Evolutionary conservation across 2,888 invertebrate genomes (phyloP).

Genomic region (Galeruca laticollis): DNA sequence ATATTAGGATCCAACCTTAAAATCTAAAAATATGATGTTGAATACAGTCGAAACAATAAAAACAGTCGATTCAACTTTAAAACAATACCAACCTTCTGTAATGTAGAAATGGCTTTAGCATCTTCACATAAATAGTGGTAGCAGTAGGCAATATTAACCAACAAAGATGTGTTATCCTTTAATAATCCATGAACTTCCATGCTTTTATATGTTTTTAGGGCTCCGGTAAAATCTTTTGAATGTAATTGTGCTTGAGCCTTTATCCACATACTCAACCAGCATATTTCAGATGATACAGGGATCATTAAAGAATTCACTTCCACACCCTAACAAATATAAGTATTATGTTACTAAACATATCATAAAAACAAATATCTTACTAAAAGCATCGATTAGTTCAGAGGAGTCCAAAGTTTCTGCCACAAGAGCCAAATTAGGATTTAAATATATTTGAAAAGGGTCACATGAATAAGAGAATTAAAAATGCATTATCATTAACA

Average conservation of each 20-base stretch:
- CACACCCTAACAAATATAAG: conserved; percentile 70
- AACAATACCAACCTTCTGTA: conserved; percentile 65
- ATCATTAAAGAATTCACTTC: conserved; percentile 82
- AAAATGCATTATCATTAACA: too few species aligned
- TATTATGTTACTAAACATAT: background rate
- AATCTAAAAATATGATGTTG: conserved; percentile 50
- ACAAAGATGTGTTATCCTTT: conserved; percentile 76
- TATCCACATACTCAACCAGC: conserved; percentile 75
- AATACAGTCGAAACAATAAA: conserved; percentile 5
- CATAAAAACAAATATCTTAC: too few species aligned
- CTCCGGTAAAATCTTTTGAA: conserved; percentile 76
- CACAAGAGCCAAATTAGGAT: too few species aligned
- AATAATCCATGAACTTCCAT: conserved; percentile 76
- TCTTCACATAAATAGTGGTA: conserved; percentile 80
- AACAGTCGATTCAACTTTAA: too few species aligned
- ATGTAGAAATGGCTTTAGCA: conserved; percentile 71
- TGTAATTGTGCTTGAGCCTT: conserved; percentile 76
- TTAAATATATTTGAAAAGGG: too few species aligned
- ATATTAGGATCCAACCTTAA: conserved; percentile 58
- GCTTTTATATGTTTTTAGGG: conserved; percentile 75
- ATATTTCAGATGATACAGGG: conserved; percentile 67
- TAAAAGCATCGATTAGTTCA: too few species aligned
- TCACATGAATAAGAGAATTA: too few species aligned
- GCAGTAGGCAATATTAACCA: conserved; percentile 79
- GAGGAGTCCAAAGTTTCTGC: too few species aligned